These are phyloP conservation scores for Pachypsylla venusta DNA, from an alignment of 1,140 invertebrate species.

Conservation along the genomic window DNA sequence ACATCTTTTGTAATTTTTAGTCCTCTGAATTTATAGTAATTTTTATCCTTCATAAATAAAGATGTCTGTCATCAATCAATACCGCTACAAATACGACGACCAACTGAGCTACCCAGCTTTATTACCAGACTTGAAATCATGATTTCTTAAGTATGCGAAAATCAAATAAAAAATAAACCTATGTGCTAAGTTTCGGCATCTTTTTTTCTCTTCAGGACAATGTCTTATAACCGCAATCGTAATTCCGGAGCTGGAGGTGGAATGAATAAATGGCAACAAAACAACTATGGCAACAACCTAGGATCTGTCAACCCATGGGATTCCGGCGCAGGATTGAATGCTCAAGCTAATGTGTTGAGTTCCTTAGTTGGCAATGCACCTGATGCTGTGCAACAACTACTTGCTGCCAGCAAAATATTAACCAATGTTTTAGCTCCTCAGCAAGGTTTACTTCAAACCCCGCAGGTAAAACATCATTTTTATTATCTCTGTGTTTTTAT, in stretches of 20 bases:
- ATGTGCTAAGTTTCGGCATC: too few relatives aligned
- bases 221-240: constrained; percentile 1
- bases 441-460: not conserved
- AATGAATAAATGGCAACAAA: not conserved
- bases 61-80: too few relatives aligned
- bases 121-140: too few relatives aligned
- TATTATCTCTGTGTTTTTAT: not conserved
- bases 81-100: too few relatives aligned
- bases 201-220: too few relatives aligned
- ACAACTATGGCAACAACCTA: constrained; percentile 5
- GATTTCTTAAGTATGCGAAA: too few relatives aligned
- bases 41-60: too few relatives aligned
- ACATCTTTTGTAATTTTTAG: too few relatives aligned
- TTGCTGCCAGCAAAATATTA: not conserved
- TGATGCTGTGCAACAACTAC: constrained; percentile 3
- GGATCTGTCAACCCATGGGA: constrained; percentile 16
- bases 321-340: not conserved
- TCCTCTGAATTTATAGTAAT: too few relatives aligned
- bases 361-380: not conserved
- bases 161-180: too few relatives aligned
- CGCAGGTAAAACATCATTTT: not conserved
- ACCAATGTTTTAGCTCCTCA: not conserved
- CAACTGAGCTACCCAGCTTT: too few relatives aligned
- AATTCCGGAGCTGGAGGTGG: not conserved
- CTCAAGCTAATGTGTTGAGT: not conserved